Evolutionary conservation across 2,888 invertebrate species (phyloP).

Genomic region (Megaustenia siamemsis): DNA sequence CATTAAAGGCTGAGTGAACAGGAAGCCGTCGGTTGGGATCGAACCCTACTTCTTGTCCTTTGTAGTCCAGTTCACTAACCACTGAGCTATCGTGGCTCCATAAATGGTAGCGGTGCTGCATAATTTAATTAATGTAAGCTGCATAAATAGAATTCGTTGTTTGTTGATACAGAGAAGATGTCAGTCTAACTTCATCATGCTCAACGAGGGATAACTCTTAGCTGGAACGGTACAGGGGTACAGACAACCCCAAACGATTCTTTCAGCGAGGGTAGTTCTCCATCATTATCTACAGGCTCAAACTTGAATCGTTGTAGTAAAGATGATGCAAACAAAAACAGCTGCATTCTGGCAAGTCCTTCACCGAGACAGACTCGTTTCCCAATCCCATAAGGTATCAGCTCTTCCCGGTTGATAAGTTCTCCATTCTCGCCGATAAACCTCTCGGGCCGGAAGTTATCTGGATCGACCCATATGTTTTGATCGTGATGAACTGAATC

Average conservation of each 20-base stretch:
- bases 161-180: no score
- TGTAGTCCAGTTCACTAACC: no score
- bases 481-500: conserved; percentile 59
- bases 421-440: conserved; percentile 56
- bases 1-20: no score
- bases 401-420: conserved; percentile 37
- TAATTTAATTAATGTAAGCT: no score
- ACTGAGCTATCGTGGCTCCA: no score
- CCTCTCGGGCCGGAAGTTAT: conserved; percentile 56
- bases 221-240: background rate
- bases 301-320: background rate
- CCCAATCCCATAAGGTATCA: background rate
- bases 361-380: background rate
- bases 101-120: no score
- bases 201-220: no score
- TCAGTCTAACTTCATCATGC: no score
- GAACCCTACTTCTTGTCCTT: no score
- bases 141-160: no score
- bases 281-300: background rate
- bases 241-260: background rate
- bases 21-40: no score
- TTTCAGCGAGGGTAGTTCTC: background rate
- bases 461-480: conserved; percentile 41
- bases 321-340: background rate
- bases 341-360: background rate